Evolutionary conservation across 2,888 invertebrate genomes (phyloP), one percentile per base, ranked within the genome.

Genomic region (Synanthedon myopaeformis): DNA sequence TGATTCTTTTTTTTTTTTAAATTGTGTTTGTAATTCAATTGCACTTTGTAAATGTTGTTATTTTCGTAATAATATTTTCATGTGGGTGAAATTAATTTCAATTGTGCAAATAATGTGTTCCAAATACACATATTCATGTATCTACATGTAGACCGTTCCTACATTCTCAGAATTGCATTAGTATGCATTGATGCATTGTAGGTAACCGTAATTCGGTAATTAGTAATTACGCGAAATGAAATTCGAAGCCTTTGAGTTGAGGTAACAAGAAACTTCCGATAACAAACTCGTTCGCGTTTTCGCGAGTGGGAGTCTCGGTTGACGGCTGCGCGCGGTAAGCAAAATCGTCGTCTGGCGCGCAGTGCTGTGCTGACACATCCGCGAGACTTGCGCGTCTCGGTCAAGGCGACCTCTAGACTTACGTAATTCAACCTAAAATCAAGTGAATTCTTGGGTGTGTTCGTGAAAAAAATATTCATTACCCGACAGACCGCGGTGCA

Each of bases 301-400:
- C 70, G 72, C 69, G 72, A 72, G 68, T 64, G 60, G 70, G 67
- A 75, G 82, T 85, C 83, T 82, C 82, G 83, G 83, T 84, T 82
- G 63, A 76, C 71, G 76, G 74, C 78, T 81, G 83, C 82, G 83
- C 55, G 58, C 41, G n/a, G 49, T 54, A 54, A 82, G 69, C 74
- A 66, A 67, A 72, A 35, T 10, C 35, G 35, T 72, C 69, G 77
- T 66, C 69, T 75, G 76, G 75, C 84, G 86, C 87, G 87, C 86
- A 84, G 84, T 82, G 84, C 35, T 82, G 77, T 79, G 80, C 81
- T 81, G 81, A 82, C 79, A 82, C 79, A 81, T 82, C 81, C 79
- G 80, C 76, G 76, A 73, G 84, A 83, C 84, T 82, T 86, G 87
- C 86, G 87, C 86, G 82, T 76, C 70, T 80, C 77, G 79, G 80